phyloP scores from a whole-genome alignment of 2,888 invertebrate species.

The Hyppa rectilinea region DNA sequence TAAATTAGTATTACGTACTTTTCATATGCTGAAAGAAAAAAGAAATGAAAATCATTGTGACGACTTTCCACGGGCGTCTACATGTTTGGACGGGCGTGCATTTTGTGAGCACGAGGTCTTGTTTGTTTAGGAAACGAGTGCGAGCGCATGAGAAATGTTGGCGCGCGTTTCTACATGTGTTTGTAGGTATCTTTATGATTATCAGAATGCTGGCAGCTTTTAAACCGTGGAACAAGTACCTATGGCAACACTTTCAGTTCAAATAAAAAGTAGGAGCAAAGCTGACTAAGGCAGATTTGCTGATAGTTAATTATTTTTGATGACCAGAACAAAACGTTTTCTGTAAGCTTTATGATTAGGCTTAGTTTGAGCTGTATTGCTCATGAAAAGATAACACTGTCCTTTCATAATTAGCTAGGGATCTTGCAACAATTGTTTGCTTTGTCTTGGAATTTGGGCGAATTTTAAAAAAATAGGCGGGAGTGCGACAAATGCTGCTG shows the following conservation, averaged over 20 bases:
- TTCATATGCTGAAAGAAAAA: not conserved
- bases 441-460: not conserved
- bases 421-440: not conserved
- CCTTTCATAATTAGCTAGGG: not conserved
- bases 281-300: not conserved
- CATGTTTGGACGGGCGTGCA: not conserved
- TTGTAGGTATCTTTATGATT: not conserved
- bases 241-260: not conserved
- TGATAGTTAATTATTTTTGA: not conserved
- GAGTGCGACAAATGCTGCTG: not conserved
- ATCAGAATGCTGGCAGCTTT: not conserved
- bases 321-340: not conserved
- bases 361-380: not conserved
- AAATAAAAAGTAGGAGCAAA: not conserved
- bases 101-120: not conserved
- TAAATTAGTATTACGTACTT: conserved; percentile 19
- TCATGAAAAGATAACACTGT: not conserved
- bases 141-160: too few species aligned
- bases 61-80: not conserved
- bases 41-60: not conserved
- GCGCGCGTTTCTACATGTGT: not conserved
- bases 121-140: not conserved
- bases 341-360: conserved; percentile 1
- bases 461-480: conserved; percentile 3
- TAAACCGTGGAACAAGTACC: not conserved